Evolutionary conservation across 2,797 vertebrate species (phyloP).

Genomic region (Coregonus ussuriensis): DNA sequence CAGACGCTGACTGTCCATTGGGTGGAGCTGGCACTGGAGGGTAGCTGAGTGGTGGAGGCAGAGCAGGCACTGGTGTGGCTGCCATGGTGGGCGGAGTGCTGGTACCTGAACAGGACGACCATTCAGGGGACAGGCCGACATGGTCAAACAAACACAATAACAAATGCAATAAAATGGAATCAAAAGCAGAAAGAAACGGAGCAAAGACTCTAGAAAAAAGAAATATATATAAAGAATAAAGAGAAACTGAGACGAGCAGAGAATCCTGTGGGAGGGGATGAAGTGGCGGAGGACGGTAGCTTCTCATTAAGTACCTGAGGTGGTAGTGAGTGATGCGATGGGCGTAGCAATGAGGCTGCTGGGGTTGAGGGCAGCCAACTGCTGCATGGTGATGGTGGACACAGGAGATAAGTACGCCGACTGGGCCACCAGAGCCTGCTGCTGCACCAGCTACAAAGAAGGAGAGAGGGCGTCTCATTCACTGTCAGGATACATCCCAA

Average conservation of each 20-base stretch:
- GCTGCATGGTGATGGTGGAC: conserved; percentile 93
- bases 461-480: background rate
- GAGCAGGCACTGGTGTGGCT: conserved; percentile 86
- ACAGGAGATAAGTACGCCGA: conserved; percentile 95
- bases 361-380: conserved; percentile 91
- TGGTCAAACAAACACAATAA: background rate
- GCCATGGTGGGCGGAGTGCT: conserved; percentile 91
- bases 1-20: conserved; percentile 85
- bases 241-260: background rate
- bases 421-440: conserved; percentile 94
- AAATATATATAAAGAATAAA: background rate
- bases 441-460: conserved; percentile 86
- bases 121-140: background rate
- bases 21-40: conserved; percentile 83
- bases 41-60: conserved; percentile 89
- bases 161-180: background rate
- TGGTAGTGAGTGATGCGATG: conserved; percentile 80
- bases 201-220: background rate
- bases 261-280: background rate
- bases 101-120: conserved; percentile 77
- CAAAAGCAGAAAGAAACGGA: background rate
- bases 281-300: background rate
- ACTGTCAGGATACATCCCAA: too few relatives aligned
- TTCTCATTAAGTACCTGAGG: conserved; percentile 68
- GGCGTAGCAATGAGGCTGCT: conserved; percentile 92